These are phyloP conservation scores for Gallinago solitaria DNA, from an alignment of 2,797 vertebrate genomes.

Conservation along the genomic window DNA sequence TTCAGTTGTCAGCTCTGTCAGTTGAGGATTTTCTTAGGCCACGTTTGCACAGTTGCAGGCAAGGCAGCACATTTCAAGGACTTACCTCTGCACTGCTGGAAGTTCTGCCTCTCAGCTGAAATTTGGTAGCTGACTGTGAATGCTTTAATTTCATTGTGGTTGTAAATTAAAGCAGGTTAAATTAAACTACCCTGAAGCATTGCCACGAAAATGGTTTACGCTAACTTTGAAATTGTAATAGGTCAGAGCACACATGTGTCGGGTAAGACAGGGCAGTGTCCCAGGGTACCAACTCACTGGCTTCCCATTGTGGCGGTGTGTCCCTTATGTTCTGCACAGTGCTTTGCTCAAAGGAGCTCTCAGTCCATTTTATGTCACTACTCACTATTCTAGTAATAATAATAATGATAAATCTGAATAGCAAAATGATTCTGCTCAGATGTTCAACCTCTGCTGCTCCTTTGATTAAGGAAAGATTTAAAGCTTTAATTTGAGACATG, in stretches of 20 bases:
- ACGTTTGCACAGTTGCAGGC: not conserved
- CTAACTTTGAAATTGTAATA: not conserved
- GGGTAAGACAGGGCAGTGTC: not conserved
- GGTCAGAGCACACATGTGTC: not conserved
- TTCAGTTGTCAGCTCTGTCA: not conserved
- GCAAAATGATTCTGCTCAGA: not conserved
- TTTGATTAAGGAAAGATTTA: constrained; percentile 49
- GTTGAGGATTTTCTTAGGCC: not conserved
- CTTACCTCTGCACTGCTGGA: not conserved
- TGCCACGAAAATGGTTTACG: not conserved
- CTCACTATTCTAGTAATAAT: not conserved
- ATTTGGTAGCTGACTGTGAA: not conserved
- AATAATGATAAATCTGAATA: not conserved
- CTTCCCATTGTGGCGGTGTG: not conserved
- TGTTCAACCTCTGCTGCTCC: not conserved
- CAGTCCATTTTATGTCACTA: not conserved
- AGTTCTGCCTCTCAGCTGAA: not conserved
- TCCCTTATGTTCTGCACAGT: not conserved
- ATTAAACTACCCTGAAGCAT: not conserved
- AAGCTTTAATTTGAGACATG: constrained; percentile 36
- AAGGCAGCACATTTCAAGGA: not conserved
- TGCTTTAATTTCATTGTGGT: not conserved
- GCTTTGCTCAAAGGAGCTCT: not conserved
- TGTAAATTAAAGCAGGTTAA: not conserved
- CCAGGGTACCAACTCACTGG: not conserved